These are phyloP conservation scores for Chironomus striatipennis DNA, from an alignment of 1,140 invertebrate species.

Conservation along the genomic window DNA sequence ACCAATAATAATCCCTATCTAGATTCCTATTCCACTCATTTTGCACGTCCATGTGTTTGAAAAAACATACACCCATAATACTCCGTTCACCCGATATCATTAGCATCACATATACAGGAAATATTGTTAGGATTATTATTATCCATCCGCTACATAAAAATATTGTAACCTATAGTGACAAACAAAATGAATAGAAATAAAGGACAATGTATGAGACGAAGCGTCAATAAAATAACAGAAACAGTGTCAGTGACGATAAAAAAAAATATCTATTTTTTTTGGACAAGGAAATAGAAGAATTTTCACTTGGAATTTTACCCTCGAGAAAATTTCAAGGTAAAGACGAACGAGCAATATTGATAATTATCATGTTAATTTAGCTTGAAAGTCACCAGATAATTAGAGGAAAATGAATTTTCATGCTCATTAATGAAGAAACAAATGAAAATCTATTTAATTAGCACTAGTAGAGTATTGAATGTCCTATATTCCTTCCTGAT, in stretches of 20 bases:
- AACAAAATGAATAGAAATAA: too few species aligned
- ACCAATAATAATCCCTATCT: constrained; percentile 46
- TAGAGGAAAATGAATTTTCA: too few species aligned
- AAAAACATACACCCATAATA: neutral
- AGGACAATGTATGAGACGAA: neutral
- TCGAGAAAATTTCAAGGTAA: neutral
- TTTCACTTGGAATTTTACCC: neutral
- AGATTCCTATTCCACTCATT: constrained; percentile 46
- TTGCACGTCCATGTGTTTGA: neutral
- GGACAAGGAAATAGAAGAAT: too few species aligned
- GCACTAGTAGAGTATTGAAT: too few species aligned
- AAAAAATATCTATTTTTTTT: neutral
- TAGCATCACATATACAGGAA: constrained; percentile 47
- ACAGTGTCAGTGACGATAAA: neutral
- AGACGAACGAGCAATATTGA: too few species aligned
- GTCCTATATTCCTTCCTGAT: too few species aligned
- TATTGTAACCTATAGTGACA: constrained; percentile 45
- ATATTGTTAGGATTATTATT: constrained; percentile 42
- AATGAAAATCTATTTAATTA: too few species aligned
- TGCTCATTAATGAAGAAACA: too few species aligned
- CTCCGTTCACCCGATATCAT: constrained; percentile 2
- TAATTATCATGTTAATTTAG: too few species aligned
- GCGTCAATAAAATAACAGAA: too few species aligned
- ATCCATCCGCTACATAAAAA: constrained; percentile 46
- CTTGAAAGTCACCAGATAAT: too few species aligned